Evolutionary conservation across 2,888 invertebrate species (phyloP), one percentile per base, ranked within the genome.

Genomic region (Nomada ruficornis): DNA sequence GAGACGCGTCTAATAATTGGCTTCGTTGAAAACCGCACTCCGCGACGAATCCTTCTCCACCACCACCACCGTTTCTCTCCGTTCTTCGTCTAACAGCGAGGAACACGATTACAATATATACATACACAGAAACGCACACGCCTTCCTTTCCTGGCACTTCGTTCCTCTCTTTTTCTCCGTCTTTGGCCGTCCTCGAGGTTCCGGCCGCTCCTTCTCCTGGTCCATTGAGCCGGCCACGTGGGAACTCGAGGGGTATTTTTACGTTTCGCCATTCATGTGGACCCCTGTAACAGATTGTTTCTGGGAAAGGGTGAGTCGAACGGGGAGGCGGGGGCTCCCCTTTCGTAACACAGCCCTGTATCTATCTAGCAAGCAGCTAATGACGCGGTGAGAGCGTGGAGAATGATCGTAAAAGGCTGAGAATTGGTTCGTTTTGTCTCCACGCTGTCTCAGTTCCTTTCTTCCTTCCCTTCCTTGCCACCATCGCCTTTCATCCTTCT

Each of bases 1-100:
- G 89, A 89, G 90, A 91, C 92, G 91, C 92, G 89, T 93, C 93
- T 93, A 93, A 93, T 93, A 93, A 93, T 93, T 93, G 93, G 91
- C 92, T 93, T 91, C 91, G 93, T 92, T 93, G 93, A 93, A 93
- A 93, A 93, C 91, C 93, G 93, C 93, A 93, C 92, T 91, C 91
- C 93, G 93, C 93, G 93, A 93, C 93, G 93, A 94, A 92, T 92
- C 90, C 88, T 87, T 83, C 85, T 84, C 84, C 77, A 70, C 83
- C 79, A 80, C 67, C 42, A 1, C 15, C 63, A 7, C 18, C 71
- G 7, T 7, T 36, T 36, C 11, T 76, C 54, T 65, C 72, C 79
- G 77, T 72, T 18, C 54, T 77, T 68, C 73, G 59, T 77, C 87
- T 76, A 74, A 72, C 13, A 15, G 60, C 42, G 7, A 44, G 42